Evolutionary conservation across 2,888 invertebrate species (phyloP).

Genomic region (Drosophila borborema): DNA sequence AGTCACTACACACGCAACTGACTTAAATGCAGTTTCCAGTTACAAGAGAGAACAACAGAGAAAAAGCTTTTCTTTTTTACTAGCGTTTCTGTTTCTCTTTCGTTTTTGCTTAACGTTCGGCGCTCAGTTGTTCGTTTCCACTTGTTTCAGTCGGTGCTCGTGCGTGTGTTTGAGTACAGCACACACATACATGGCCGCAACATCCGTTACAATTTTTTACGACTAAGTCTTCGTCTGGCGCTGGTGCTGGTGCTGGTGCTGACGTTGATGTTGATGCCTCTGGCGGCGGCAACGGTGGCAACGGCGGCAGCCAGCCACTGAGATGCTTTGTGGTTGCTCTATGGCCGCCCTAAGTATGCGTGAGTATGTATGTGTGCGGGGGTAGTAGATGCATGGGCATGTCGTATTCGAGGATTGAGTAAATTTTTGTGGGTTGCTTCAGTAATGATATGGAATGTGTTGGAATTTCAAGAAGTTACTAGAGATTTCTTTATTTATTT

Average conservation of each 20-base stretch:
- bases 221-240: conserved; percentile 62
- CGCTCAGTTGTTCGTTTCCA: conserved; percentile 68
- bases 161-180: conserved; percentile 1
- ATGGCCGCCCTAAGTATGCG: conserved; percentile 45
- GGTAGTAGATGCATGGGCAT: conserved; percentile 41
- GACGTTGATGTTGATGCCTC: conserved; percentile 76
- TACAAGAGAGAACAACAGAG: conserved; percentile 60
- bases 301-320: conserved; percentile 41
- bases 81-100: conserved; percentile 17
- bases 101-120: conserved; percentile 1
- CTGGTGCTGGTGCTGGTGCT: conserved; percentile 63
- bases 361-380: conserved; percentile 21
- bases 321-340: conserved; percentile 64
- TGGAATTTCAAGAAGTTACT: conserved; percentile 82
- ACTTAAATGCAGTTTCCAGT: conserved; percentile 68
- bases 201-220: conserved; percentile 81
- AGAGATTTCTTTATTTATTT: conserved; percentile 82
- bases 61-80: conserved; percentile 58
- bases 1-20: conserved; percentile 45
- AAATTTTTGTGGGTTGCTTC: conserved; percentile 81
- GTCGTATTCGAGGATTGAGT: conserved; percentile 81
- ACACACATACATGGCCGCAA: conserved; percentile 73
- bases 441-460: conserved; percentile 82
- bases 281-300: conserved; percentile 58
- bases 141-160: conserved; percentile 58